Evolutionary conservation across 2,888 invertebrate genomes (phyloP).

Genomic region (Andricus curvator): DNA sequence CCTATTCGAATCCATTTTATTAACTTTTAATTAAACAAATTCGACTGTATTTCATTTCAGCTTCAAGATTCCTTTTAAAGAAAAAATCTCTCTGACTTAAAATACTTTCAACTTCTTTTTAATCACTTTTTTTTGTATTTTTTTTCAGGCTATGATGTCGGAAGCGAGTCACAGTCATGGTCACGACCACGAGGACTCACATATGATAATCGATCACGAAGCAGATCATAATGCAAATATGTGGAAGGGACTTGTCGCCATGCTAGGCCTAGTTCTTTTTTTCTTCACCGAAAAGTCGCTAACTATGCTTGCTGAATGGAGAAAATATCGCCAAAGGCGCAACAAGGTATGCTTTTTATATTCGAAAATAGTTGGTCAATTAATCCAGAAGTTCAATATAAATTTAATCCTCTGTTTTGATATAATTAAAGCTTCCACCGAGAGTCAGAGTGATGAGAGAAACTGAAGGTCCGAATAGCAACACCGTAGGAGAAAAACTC

Average conservation of each 20-base stretch:
- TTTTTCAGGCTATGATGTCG: conserved; percentile 78
- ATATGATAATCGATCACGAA: conserved; percentile 62
- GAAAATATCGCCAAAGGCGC: conserved; percentile 86
- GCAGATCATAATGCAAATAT: conserved; percentile 85
- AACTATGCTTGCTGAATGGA: conserved; percentile 89
- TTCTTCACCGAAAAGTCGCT: conserved; percentile 92
- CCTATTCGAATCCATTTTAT: neutral
- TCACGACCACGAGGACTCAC: conserved; percentile 66
- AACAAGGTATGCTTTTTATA: conserved; percentile 77
- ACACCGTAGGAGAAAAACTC: conserved; percentile 82
- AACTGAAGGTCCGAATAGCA: conserved; percentile 80
- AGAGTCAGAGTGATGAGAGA: conserved; percentile 88
- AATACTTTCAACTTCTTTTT: neutral
- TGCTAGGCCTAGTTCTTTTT: conserved; percentile 92
- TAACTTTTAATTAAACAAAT: neutral
- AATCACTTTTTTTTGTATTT: conserved; percentile 12
- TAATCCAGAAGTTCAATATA: neutral
- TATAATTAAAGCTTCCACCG: conserved; percentile 80
- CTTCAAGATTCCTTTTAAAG: too few relatives aligned
- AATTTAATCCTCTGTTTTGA: neutral
- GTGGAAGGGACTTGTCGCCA: conserved; percentile 92
- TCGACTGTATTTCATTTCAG: too few relatives aligned
- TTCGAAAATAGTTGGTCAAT: neutral
- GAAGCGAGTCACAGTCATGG: conserved; percentile 70
- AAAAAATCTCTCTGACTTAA: too few relatives aligned